Percentiles rank a stretch among this genome's conserved stretches.
Conservation (phyloP, 2,113 vertebrate species). For the Chaetodon trifascialis region DNA sequence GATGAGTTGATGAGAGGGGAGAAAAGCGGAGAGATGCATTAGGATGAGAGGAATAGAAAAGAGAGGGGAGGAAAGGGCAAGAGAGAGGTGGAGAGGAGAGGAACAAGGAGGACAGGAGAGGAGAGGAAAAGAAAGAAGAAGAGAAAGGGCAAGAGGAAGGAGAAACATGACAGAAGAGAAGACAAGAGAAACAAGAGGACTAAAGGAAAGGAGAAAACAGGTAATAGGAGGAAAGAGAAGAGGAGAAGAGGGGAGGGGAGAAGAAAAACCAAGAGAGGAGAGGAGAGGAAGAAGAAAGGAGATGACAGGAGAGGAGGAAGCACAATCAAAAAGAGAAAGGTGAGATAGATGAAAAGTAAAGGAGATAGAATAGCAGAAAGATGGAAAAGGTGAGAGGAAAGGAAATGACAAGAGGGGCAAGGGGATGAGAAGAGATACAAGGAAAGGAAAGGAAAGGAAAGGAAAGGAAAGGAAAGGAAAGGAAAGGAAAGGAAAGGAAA, state of each 20-base stretch:
- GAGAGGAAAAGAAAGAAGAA: background rate
- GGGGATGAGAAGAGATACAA: background rate
- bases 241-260: background rate
- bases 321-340: background rate
- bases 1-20: background rate
- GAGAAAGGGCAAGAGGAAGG: background rate
- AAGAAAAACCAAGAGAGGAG: background rate
- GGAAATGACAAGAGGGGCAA: background rate
- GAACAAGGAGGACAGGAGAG: background rate
- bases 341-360: background rate
- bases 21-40: too few relatives aligned
- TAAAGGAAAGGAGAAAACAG: too few relatives aligned
- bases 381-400: background rate
- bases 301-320: too few relatives aligned
- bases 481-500: background rate
- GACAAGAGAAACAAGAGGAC: background rate
- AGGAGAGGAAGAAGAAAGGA: too few relatives aligned
- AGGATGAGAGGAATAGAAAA: background rate
- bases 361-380: background rate
- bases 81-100: background rate
- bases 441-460: background rate
- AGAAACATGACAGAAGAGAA: too few relatives aligned
- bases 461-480: too few relatives aligned
- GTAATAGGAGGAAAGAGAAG: background rate
- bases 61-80: background rate